phyloP scores from a whole-genome alignment of 2,888 invertebrate species.

The Cryptophagus acutangulus region DNA sequence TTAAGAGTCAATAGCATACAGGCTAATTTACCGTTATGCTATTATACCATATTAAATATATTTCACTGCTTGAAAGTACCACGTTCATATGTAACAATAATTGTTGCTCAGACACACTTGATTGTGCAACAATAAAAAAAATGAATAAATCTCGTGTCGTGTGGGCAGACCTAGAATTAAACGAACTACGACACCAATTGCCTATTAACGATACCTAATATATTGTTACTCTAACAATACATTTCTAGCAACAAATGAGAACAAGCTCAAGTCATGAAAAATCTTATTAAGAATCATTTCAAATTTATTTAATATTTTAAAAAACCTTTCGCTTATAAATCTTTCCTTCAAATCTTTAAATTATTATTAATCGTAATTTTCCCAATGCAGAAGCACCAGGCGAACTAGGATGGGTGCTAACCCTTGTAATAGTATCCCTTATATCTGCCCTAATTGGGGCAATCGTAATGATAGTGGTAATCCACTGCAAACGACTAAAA shows the following conservation, averaged over 20 bases:
- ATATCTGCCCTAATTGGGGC: conserved; percentile 67
- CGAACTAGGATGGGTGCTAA: conserved; percentile 65
- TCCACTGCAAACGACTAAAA: conserved; percentile 60
- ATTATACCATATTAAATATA: conserved; percentile 1
- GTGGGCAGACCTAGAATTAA: too few species aligned
- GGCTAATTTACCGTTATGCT: background rate
- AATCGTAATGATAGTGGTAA: conserved; percentile 65
- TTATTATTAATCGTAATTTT: too few species aligned
- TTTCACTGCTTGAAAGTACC: conserved; percentile 2
- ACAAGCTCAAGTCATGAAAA: too few species aligned
- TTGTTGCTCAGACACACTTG: background rate
- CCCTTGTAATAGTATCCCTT: conserved; percentile 65
- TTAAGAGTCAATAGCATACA: conserved; percentile 1
- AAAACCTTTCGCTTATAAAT: too few species aligned
- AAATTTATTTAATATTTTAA: too few species aligned
- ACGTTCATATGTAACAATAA: conserved; percentile 5
- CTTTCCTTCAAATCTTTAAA: too few species aligned
- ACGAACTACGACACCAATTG: too few species aligned
- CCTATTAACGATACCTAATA: too few species aligned
- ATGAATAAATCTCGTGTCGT: too few species aligned
- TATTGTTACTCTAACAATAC: too few species aligned
- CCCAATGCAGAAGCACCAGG: conserved; percentile 58
- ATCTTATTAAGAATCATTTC: too few species aligned
- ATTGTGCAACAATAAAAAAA: conserved; percentile 5
- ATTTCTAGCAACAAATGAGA: too few species aligned